These are phyloP conservation scores for Dendrolimus kikuchii DNA, from an alignment of 1,140 invertebrate species.

Conservation along the genomic window DNA sequence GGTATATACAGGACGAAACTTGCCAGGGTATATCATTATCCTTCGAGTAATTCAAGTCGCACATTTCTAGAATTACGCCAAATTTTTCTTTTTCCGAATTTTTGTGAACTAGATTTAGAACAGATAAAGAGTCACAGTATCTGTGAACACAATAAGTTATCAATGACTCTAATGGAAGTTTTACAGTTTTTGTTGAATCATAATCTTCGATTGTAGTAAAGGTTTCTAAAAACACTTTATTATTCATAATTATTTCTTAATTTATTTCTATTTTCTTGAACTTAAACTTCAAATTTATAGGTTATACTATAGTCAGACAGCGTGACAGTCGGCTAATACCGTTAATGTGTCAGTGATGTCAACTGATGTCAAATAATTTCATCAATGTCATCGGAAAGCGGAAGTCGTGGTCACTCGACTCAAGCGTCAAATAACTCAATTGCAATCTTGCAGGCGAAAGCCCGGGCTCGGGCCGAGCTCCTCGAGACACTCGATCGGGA, in stretches of 20 bases:
- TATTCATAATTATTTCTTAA: conserved; percentile 13
- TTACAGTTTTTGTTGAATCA: conserved; percentile 7
- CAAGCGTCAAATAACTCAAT: too few relatives aligned
- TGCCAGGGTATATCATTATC: conserved; percentile 40
- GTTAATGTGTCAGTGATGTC: too few relatives aligned
- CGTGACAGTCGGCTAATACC: too few relatives aligned
- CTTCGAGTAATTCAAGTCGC: conserved; percentile 22
- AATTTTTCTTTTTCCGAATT: conserved; percentile 10
- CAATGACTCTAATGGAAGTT: conserved; percentile 40
- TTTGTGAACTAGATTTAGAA: conserved; percentile 33
- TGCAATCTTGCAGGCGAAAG: too few relatives aligned
- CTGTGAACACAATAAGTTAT: conserved; percentile 55
- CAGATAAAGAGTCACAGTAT: conserved; percentile 37
- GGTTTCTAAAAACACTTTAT: conserved; percentile 24
- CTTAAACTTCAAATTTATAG: neutral
- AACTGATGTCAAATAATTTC: too few relatives aligned
- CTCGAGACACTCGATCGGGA: too few relatives aligned
- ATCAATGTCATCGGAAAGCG: too few relatives aligned
- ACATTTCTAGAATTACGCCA: conserved; percentile 19
- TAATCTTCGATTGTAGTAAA: conserved; percentile 13
- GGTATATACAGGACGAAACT: conserved; percentile 72
- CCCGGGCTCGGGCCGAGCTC: too few relatives aligned
- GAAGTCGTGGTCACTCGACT: too few relatives aligned
- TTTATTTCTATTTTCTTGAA: neutral
- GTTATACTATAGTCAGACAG: too few relatives aligned